A percentile compares a stretch with the other conserved stretches of the same genome.
Conservation (phyloP, 1,140 invertebrate genomes). For the Maconellicoccus hirsutus region DNA sequence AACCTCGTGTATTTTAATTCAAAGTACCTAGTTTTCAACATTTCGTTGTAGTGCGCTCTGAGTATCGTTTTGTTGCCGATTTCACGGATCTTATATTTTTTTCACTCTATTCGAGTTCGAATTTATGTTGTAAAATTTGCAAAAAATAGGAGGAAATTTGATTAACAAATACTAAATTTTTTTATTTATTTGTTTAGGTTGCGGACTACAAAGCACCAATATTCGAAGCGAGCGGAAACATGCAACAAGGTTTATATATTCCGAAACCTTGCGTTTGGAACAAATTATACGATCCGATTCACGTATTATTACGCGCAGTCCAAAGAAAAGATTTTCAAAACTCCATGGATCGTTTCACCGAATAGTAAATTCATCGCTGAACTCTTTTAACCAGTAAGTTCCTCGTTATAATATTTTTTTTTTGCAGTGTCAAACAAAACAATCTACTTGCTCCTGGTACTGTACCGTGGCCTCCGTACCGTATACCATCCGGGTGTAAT, state of each 20-base stretch:
- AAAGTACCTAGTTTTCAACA: too few species aligned
- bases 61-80: too few species aligned
- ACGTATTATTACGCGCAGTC: constrained; percentile 78
- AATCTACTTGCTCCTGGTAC: constrained; percentile 32
- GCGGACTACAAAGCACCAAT: constrained; percentile 66
- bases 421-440: not conserved
- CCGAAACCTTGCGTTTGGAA: constrained; percentile 83
- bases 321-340: constrained; percentile 87
- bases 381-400: not conserved
- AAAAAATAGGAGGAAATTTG: too few species aligned
- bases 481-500: constrained; percentile 51
- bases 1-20: too few species aligned
- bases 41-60: too few species aligned
- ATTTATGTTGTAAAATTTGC: too few species aligned
- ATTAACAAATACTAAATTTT: too few species aligned
- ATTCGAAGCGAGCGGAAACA: constrained; percentile 63
- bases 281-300: constrained; percentile 84
- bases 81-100: too few species aligned
- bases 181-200: constrained; percentile 40
- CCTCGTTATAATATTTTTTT: not conserved
- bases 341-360: constrained; percentile 78
- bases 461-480: constrained; percentile 72
- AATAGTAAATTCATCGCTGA: constrained; percentile 47
- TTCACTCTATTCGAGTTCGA: too few species aligned
- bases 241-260: constrained; percentile 89